Conservation (phyloP, 2,113 vertebrate genomes). For the Nanger granti region DNA sequence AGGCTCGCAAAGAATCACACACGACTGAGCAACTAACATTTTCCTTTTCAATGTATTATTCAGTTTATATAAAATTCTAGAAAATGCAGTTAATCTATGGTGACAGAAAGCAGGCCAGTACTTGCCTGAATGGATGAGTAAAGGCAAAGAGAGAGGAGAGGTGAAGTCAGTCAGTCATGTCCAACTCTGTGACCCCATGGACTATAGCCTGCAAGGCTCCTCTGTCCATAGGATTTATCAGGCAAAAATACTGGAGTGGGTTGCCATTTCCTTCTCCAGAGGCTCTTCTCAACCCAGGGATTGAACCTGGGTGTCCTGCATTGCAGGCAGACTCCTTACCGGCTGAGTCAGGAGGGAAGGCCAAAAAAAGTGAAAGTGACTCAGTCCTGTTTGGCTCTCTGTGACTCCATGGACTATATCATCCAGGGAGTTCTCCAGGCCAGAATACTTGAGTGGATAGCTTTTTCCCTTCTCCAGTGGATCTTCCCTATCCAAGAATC, state of each 20-base stretch:
- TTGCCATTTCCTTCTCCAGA: background rate
- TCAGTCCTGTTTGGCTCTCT: background rate
- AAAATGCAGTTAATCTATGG: background rate
- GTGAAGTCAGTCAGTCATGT: background rate
- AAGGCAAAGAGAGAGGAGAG: background rate
- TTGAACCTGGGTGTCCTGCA: background rate
- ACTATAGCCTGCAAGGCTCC: background rate
- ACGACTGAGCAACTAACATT: background rate
- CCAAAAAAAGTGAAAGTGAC: background rate
- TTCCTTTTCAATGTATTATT: background rate
- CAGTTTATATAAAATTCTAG: background rate
- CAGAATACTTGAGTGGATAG: background rate
- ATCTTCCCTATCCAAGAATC: background rate
- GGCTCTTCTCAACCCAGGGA: background rate
- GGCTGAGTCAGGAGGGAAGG: background rate
- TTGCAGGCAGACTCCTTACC: background rate
- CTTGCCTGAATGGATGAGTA: background rate
- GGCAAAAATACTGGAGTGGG: background rate
- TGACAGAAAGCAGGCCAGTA: background rate
- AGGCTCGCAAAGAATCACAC: background rate
- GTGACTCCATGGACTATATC: background rate
- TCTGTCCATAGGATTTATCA: background rate
- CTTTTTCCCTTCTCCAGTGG: background rate
- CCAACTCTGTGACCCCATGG: background rate
- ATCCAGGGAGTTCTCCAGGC: background rate